Percentiles rank a stretch among this genome's conserved stretches.
phyloP scores from a whole-genome alignment of 2,888 invertebrate species.

The Chloroclystis v-ata region DNA sequence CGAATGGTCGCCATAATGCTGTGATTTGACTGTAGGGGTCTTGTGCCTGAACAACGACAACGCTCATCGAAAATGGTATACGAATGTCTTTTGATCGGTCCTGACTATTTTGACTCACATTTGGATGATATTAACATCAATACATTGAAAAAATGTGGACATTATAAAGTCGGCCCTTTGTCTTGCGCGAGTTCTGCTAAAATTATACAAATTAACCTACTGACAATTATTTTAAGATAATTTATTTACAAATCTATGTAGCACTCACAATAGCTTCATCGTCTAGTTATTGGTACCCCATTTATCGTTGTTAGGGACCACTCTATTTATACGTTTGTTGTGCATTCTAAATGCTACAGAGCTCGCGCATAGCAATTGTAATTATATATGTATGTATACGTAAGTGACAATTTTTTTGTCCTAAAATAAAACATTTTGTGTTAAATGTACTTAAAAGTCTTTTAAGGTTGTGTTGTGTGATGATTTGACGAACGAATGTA shows the following conservation, averaged over 20 bases:
- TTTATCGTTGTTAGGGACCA: conserved; percentile 19
- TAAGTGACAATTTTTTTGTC: conserved; percentile 36
- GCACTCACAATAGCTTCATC: conserved; percentile 14
- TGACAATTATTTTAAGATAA: conserved; percentile 42
- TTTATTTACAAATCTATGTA: conserved; percentile 18
- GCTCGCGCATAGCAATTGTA: conserved; percentile 25
- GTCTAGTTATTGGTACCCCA: conserved; percentile 5
- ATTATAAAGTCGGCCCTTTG: conserved; percentile 16
- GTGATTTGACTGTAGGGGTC: neutral
- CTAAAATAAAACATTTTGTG: conserved; percentile 39
- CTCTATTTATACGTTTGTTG: conserved; percentile 11
- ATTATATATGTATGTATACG: conserved; percentile 25
- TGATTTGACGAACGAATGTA: conserved; percentile 12
- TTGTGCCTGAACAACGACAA: conserved; percentile 33
- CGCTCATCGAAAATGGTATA: conserved; percentile 48
- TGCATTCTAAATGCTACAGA: conserved; percentile 30
- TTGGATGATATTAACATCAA: conserved; percentile 6
- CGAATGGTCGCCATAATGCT: neutral
- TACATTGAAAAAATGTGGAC: conserved; percentile 11
- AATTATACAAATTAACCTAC: conserved; percentile 15
- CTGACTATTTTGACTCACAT: conserved; percentile 19
- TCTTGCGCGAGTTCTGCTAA: conserved; percentile 19
- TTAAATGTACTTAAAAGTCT: conserved; percentile 48
- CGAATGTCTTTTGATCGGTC: conserved; percentile 26
- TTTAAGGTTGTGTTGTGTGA: conserved; percentile 16